phyloP scores from a whole-genome alignment of 2,113 vertebrate species.

The Etia nguti region DNA sequence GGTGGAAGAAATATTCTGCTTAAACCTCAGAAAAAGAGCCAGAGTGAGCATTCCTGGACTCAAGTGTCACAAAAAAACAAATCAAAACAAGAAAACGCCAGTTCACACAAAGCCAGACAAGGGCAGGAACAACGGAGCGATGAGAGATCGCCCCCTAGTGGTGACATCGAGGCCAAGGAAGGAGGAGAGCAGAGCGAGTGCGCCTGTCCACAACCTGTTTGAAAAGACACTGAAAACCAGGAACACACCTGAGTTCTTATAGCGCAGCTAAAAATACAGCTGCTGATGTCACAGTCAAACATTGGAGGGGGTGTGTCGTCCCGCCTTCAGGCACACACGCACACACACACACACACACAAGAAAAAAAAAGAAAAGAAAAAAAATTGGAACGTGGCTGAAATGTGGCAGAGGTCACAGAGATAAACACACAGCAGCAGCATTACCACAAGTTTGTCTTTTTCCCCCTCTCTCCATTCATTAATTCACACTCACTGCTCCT shows the following conservation, averaged over 20 bases:
- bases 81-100: neutral
- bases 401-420: neutral
- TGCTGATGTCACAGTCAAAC: neutral
- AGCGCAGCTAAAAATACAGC: slow-evolving; percentile 55
- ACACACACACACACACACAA: no score
- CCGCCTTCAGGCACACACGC: neutral
- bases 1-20: neutral
- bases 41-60: neutral
- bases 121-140: neutral
- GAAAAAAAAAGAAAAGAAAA: neutral
- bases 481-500: neutral
- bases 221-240: neutral
- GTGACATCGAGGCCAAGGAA: neutral
- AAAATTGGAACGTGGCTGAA: neutral
- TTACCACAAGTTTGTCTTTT: neutral
- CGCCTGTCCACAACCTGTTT: neutral
- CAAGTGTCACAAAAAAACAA: neutral
- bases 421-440: neutral
- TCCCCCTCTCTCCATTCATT: neutral
- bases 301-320: neutral
- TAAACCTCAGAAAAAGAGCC: neutral
- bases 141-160: slow-evolving; percentile 58
- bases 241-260: slow-evolving; percentile 49
- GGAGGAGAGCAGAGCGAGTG: neutral
- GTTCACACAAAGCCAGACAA: slow-evolving; percentile 37